Conservation (phyloP, 1,140 invertebrate genomes). For the Listronotus bonariensis region DNA sequence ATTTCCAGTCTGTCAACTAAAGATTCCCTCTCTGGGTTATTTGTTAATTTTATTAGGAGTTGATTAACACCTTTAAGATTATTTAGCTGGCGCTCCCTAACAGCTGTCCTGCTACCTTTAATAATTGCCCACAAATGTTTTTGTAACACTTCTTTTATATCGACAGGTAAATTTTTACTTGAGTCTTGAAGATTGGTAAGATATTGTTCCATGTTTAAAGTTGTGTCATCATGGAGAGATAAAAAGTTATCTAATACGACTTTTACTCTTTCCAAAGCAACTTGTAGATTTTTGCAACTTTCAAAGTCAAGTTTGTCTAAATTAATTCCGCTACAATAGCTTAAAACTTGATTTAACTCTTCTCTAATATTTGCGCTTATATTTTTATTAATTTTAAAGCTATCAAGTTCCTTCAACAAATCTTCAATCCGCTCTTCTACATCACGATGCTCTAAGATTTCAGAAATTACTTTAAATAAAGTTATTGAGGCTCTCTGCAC, state of each 20-base stretch:
- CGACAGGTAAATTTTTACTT: no score
- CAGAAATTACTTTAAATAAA: slow-evolving; percentile 23
- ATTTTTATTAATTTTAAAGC: background rate
- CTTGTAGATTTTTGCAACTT: no score
- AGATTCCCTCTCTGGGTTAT: no score
- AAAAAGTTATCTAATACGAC: no score
- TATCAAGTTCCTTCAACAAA: background rate
- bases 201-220: no score
- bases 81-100: background rate
- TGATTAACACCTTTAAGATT: no score
- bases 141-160: background rate
- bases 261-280: no score
- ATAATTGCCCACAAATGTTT: background rate
- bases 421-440: background rate
- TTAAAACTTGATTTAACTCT: background rate
- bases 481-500: slow-evolving; percentile 26
- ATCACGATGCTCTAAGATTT: slow-evolving; percentile 1
- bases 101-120: background rate
- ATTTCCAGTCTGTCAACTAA: no score
- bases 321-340: background rate
- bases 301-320: background rate
- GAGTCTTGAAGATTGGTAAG: no score
- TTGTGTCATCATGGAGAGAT: no score
- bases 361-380: background rate
- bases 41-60: no score